Evolutionary conservation across 2,113 vertebrate genomes (phyloP), one percentile per base, ranked within the genome.

Genomic region (Hippocampus comes): DNA sequence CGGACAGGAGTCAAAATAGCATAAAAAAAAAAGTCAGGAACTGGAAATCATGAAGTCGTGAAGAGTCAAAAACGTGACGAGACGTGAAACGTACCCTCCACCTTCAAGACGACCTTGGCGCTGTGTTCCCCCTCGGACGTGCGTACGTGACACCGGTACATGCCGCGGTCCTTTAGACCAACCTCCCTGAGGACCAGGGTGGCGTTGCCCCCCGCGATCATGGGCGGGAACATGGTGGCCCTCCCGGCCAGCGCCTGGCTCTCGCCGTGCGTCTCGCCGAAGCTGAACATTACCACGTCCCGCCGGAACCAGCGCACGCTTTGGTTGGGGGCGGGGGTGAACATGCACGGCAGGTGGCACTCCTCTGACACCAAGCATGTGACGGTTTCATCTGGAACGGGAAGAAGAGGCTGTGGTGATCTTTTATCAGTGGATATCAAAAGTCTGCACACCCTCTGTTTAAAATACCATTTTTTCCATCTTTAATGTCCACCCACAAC

Each of bases 321-420:
- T 80, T 86, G 86, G 15, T 83, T 34, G 0, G 61, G 1, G 0
- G 67, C 83, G 8, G 82, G 88, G 20, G 41, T 59, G 74, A 95
- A 95, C 78, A 0, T 27, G 82, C 95, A 95, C 60, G 94, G 94
- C 0, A 95, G 91, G 46, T 89, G 27, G 42, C 91, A 92, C 2
- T 92, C 91, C 79, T 90, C 75, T 0, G 89, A 89, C 34, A 93
- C 83, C 1, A 80, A 14, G 38, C 93, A 93, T 2, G 80, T 90
- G 71, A 93, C 80, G 0, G 71, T 68, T 4, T 85, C 75, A 21
- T 91, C 91, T 93, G 90, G 8, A 82, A 76, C n/a, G 63, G 76
- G 25, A 67, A n/a, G 51, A 25, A 8, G 27, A 34, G 27, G 27
- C 27, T 6, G 20, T n/a, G 53, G 53, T n/a, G 21, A 53, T 1